Evolutionary conservation across 2,113 vertebrate species (phyloP).

Genomic region (Ictalurus furcatus): DNA sequence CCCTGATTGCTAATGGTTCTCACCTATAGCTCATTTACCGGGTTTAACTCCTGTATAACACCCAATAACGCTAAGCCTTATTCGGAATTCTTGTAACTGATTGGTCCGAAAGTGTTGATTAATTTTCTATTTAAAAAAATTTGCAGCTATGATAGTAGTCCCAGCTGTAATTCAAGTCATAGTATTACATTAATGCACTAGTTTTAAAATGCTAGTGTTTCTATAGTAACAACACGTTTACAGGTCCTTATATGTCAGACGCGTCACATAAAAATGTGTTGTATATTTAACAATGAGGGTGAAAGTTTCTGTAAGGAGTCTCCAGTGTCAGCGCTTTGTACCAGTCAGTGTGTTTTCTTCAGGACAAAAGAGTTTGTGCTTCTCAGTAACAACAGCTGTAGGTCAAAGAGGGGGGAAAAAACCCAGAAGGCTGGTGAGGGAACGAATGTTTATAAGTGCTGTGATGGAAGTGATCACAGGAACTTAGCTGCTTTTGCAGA

Average conservation of each 20-base stretch:
- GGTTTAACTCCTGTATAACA: neutral
- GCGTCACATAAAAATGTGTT: neutral
- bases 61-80: neutral
- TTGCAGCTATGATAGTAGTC: neutral
- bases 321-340: too few species aligned
- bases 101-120: neutral
- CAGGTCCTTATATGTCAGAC: neutral
- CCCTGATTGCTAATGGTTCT: neutral
- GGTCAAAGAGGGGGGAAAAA: neutral
- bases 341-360: too few species aligned
- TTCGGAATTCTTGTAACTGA: neutral
- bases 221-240: neutral
- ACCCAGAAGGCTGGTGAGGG: neutral
- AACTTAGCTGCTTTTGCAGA: neutral
- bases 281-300: neutral
- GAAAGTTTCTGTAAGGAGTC: neutral
- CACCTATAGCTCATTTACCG: neutral
- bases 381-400: neutral
- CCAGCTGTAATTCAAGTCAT: neutral
- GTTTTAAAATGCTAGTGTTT: neutral
- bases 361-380: too few species aligned
- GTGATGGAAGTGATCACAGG: neutral
- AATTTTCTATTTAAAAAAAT: neutral
- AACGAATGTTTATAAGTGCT: neutral
- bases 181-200: neutral